Percentiles rank a stretch among this genome's conserved stretches.
Conservation (phyloP, 2,888 invertebrate genomes). For the Cephus pygmeus region DNA sequence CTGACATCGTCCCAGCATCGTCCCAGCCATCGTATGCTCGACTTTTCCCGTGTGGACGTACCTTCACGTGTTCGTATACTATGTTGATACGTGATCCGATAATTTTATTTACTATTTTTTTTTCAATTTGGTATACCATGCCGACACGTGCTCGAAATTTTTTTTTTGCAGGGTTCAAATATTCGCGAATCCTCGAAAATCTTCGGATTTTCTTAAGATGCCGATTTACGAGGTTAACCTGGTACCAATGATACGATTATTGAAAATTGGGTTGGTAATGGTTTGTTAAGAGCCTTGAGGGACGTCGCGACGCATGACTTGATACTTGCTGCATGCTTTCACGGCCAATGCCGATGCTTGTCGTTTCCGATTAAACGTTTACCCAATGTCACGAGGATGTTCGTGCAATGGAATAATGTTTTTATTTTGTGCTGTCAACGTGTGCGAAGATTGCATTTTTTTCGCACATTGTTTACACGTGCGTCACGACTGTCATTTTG, state of each 20-base stretch:
- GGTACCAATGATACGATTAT: background rate
- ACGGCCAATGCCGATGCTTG: background rate
- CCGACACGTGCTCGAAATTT: background rate
- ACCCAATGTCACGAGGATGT: background rate
- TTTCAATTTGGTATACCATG: too few relatives aligned
- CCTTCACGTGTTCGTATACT: background rate
- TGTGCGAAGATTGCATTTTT: background rate
- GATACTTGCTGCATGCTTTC: background rate
- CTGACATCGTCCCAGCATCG: constrained; percentile 1
- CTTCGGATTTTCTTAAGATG: background rate
- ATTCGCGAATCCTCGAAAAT: too few relatives aligned
- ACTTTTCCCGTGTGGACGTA: background rate
- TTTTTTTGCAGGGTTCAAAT: background rate
- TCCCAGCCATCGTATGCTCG: background rate
- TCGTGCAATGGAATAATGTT: background rate
- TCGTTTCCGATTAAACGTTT: background rate
- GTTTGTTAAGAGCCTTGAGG: background rate
- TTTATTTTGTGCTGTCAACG: background rate
- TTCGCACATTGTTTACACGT: too few relatives aligned
- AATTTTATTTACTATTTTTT: background rate
- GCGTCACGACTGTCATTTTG: background rate
- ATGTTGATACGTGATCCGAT: background rate
- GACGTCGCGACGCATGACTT: background rate
- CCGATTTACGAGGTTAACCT: too few relatives aligned
- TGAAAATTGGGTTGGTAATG: background rate